Conservation (phyloP, 2,888 invertebrate genomes). For the Andrena chrysosceles region DNA sequence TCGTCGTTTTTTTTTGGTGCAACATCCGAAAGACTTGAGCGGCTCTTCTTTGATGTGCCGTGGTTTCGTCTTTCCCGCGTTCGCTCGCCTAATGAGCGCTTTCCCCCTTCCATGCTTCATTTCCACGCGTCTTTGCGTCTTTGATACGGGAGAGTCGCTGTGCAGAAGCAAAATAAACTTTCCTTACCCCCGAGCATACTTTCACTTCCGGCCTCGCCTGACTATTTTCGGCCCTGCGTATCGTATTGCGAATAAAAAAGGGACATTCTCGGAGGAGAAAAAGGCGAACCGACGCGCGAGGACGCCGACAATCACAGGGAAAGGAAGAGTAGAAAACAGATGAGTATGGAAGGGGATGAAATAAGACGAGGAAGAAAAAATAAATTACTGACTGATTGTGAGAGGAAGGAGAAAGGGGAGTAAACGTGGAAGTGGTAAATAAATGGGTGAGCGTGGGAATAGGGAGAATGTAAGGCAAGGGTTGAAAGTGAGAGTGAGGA, state of each 20-base stretch:
- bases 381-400: background rate
- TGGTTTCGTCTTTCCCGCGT: conserved; percentile 27
- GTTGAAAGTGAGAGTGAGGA: background rate
- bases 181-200: conserved; percentile 47
- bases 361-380: background rate
- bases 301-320: too few relatives aligned
- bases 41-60: conserved; percentile 33
- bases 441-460: background rate
- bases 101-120: background rate
- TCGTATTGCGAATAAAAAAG: conserved; percentile 47
- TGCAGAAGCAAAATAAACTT: conserved; percentile 60
- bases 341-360: background rate
- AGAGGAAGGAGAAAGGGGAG: background rate
- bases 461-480: background rate
- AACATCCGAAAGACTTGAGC: conserved; percentile 14
- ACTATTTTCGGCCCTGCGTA: conserved; percentile 66
- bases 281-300: conserved; percentile 6
- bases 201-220: conserved; percentile 39
- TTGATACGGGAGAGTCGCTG: conserved; percentile 29
- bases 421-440: background rate
- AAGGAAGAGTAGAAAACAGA: background rate
- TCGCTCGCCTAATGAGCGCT: conserved; percentile 44
- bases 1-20: background rate
- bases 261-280: background rate
- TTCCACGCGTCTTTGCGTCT: conserved; percentile 15